Conservation (phyloP, 2,888 invertebrate genomes). For the Psococerastis gibbosa region DNA sequence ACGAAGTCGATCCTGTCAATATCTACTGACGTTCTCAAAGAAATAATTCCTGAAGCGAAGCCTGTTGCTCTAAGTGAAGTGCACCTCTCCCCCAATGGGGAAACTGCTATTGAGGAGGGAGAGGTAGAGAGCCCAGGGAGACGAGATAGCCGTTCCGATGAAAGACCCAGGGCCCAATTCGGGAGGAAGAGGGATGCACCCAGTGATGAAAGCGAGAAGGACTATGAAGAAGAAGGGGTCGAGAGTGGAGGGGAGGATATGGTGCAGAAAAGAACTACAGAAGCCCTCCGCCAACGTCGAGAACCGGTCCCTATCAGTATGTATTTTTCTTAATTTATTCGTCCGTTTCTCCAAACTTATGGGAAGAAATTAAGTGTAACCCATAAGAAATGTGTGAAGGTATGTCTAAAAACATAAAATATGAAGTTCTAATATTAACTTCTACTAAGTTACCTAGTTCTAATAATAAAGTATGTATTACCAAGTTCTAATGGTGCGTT, state of each 20-base stretch:
- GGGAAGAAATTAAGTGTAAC: constrained; percentile 5
- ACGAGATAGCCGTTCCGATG: constrained; percentile 4
- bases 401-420: no score
- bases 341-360: no score
- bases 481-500: no score
- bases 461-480: no score
- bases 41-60: constrained; percentile 30
- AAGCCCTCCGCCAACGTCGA: no score
- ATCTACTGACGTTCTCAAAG: constrained; percentile 52
- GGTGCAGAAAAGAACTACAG: neutral
- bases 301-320: no score
- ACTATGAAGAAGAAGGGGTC: constrained; percentile 13
- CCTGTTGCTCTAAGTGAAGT: constrained; percentile 28
- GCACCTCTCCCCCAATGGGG: constrained; percentile 26
- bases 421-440: no score
- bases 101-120: constrained; percentile 23
- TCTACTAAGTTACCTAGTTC: no score
- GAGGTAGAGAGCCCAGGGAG: constrained; percentile 13
- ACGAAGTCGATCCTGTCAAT: constrained; percentile 46
- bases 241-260: constrained; percentile 9
- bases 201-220: constrained; percentile 12
- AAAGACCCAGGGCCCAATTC: constrained; percentile 10
- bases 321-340: no score
- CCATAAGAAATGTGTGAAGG: no score
- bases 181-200: constrained; percentile 10